Percentiles rank a stretch among this genome's conserved stretches.
Evolutionary conservation across 2,888 invertebrate species (phyloP).

Genomic region (Bugula neritina): DNA sequence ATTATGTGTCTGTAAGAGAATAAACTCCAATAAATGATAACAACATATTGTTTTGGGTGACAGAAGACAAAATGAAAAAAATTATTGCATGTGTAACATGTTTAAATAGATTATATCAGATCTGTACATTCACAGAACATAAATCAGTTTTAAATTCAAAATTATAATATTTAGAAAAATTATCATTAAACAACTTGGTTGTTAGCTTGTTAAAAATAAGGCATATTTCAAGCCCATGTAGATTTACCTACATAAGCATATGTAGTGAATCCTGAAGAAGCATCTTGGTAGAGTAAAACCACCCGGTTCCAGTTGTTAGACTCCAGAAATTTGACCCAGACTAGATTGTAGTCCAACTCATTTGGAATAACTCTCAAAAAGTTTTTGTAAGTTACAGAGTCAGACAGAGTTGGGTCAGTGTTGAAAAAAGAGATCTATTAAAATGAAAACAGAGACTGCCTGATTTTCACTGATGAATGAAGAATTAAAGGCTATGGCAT

Average conservation of each 20-base stretch:
- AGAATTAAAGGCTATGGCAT: too few relatives aligned
- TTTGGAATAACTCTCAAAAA: constrained; percentile 95
- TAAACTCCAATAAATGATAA: too few relatives aligned
- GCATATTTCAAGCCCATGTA: neutral
- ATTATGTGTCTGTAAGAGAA: constrained; percentile 68
- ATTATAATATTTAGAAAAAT: too few relatives aligned
- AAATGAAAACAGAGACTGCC: constrained; percentile 29
- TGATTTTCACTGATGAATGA: too few relatives aligned
- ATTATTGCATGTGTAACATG: too few relatives aligned
- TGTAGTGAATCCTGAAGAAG: constrained; percentile 40
- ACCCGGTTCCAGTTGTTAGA: constrained; percentile 96
- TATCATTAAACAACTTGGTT: too few relatives aligned
- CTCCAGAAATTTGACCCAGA: constrained; percentile 76
- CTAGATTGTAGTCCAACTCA: constrained; percentile 90
- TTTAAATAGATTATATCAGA: too few relatives aligned
- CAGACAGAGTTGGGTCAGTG: constrained; percentile 86
- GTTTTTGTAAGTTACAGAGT: constrained; percentile 70
- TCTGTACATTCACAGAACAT: too few relatives aligned
- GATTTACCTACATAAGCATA: constrained; percentile 40
- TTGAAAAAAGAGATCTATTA: constrained; percentile 86
- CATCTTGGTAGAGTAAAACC: constrained; percentile 75
- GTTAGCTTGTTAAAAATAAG: too few relatives aligned
- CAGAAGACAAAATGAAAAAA: too few relatives aligned
- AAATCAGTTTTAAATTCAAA: too few relatives aligned
- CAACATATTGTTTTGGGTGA: too few relatives aligned